Percentiles rank a stretch among this genome's conserved stretches.
These are phyloP conservation scores for Acrocephalus kingi DNA, from an alignment of 2,113 vertebrate genomes.

Conservation along the genomic window DNA sequence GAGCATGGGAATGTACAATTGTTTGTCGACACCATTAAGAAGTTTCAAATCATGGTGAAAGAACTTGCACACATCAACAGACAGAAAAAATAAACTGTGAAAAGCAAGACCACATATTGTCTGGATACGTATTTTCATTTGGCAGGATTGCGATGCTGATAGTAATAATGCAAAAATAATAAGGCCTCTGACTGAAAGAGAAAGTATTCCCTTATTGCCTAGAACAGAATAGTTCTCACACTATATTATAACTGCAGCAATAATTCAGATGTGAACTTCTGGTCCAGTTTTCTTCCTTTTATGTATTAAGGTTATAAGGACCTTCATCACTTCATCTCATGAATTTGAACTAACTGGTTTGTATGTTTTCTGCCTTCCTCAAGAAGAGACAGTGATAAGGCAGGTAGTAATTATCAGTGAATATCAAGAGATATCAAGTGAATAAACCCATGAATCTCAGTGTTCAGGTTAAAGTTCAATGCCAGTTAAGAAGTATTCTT, in stretches of 20 bases:
- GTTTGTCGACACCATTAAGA: background rate
- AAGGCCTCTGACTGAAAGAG: background rate
- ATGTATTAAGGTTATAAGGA: background rate
- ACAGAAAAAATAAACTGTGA: conserved; percentile 9
- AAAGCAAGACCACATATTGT: background rate
- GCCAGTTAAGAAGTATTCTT: background rate
- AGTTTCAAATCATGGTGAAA: conserved; percentile 9
- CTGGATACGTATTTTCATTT: background rate
- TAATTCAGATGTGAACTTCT: background rate
- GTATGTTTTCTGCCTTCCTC: background rate
- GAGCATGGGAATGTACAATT: background rate
- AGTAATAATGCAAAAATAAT: background rate
- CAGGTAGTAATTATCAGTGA: background rate
- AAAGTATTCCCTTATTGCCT: conserved; percentile 1
- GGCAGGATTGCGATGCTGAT: background rate
- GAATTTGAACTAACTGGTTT: background rate
- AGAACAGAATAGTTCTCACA: background rate
- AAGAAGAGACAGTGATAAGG: background rate
- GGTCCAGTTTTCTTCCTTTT: background rate
- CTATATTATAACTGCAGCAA: background rate
- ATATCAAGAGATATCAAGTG: background rate
- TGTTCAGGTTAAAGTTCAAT: background rate
- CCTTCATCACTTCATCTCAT: background rate
- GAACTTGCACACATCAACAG: background rate
- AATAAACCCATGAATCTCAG: background rate